Percentiles rank a stretch among this genome's conserved stretches.
Evolutionary conservation across 2,888 invertebrate species (phyloP).

Genomic region (Autographa pulchrina): DNA sequence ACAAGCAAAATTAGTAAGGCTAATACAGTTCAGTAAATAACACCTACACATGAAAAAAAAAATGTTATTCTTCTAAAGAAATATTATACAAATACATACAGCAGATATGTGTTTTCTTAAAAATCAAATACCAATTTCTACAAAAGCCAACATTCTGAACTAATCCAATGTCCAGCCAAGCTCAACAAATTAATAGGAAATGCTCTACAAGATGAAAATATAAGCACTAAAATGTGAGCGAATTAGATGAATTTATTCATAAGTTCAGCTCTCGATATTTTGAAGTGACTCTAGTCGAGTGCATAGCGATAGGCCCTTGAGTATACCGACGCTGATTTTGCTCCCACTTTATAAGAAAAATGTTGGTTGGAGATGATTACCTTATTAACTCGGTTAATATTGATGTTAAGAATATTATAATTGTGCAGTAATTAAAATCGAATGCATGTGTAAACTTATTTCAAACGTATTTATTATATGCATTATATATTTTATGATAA

Average conservation of each 20-base stretch:
- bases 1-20: no score
- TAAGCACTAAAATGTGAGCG: constrained; percentile 34
- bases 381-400: not conserved
- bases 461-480: no score
- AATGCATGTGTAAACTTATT: no score
- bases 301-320: constrained; percentile 46
- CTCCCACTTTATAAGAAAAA: constrained; percentile 25
- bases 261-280: constrained; percentile 43
- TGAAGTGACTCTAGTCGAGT: constrained; percentile 37
- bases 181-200: constrained; percentile 11
- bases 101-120: no score
- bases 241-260: constrained; percentile 54
- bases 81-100: no score
- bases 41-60: no score
- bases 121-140: not conserved
- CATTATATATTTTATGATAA: no score
- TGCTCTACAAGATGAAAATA: constrained; percentile 26
- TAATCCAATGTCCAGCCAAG: not conserved
- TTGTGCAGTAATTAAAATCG: no score
- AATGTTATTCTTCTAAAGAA: no score
- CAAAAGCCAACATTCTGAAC: not conserved
- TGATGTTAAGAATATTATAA: no score
- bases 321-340: constrained; percentile 31
- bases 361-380: constrained; percentile 8
- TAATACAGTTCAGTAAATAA: no score